Evolutionary conservation across 2,888 invertebrate genomes (phyloP), one percentile per base, ranked within the genome.

Genomic region (Lasioglossum pauxillum): DNA sequence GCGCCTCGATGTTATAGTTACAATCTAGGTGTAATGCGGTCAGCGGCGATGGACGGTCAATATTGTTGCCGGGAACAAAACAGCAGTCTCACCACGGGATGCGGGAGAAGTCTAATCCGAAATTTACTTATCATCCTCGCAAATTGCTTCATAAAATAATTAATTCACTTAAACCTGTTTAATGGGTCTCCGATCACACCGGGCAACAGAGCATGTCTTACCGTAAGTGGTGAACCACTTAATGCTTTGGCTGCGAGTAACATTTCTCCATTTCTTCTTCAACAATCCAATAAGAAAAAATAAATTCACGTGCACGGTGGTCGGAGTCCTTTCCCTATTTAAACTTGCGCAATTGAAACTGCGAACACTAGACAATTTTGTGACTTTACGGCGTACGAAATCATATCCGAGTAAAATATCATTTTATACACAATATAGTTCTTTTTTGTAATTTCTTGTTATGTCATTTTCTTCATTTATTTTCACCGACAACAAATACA

Each of bases 111-210:
- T 38, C 41, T 57, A 69, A 12, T 82, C 64, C 46, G n/a, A 75
- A 80, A 80, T 71, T 12, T 57, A 80, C 75, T 80, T 75, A 60
- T 83, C 83, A 83, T 75, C 71, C 80, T 75, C 14, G n/a, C 69
- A 80, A 83, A 83, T 83, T 83, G 71, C 75, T 71, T 60, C 57
- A 46, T 71, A 27, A 75, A 75, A 46, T 83, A 83, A 80, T 80
- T 71, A 75, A 80, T 75, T 72, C n/a, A 35, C 73, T 60, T 71
- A n/a, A 19, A 71, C 38, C 31, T 38, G 71, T 49, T 75, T 75
- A 31, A 83, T 49, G 46, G 67, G 12, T 19, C 31, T 44, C n/a
- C 73, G 49, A 71, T 49, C 38, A 78, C 38, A 27, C 38, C 19
- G 8, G 35, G 69, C 19, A 53, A 71, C 69, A 35, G 38, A 53